These are phyloP conservation scores for Yponomeuta plumbellus DNA, from an alignment of 2,888 invertebrate genomes.

Conservation along the genomic window DNA sequence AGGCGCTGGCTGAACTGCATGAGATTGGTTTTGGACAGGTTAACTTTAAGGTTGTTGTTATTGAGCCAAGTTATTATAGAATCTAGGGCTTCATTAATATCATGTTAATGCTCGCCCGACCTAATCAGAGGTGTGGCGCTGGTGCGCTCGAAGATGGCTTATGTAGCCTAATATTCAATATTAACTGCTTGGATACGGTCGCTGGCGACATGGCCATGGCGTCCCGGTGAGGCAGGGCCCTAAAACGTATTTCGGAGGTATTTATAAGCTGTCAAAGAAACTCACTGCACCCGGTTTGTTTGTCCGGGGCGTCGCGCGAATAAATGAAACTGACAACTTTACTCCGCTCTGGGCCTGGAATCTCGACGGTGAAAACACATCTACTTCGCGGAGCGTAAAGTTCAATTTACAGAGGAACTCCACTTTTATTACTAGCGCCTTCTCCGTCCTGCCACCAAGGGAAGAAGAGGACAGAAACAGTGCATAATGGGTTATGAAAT, in stretches of 20 bases:
- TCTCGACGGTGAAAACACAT: constrained; percentile 33
- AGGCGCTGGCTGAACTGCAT: too few species aligned
- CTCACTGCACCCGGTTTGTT: constrained; percentile 47
- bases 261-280: background rate
- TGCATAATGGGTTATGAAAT: constrained; percentile 72
- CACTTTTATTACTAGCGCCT: constrained; percentile 41
- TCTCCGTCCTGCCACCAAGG: constrained; percentile 36
- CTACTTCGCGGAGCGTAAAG: constrained; percentile 43
- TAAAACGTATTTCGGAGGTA: background rate
- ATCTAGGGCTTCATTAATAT: too few species aligned
- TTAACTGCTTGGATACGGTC: too few species aligned
- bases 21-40: too few species aligned
- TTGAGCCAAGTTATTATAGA: too few species aligned
- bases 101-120: too few species aligned
- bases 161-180: too few species aligned
- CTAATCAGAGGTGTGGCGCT: too few species aligned
- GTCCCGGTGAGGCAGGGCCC: too few species aligned
- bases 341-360: constrained; percentile 11
- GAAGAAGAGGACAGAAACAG: constrained; percentile 41
- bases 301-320: constrained; percentile 66
- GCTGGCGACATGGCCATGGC: too few species aligned
- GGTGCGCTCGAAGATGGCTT: too few species aligned
- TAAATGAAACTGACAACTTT: constrained; percentile 75
- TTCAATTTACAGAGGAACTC: constrained; percentile 45
- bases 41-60: too few species aligned